Evolutionary conservation across 2,113 vertebrate species (phyloP).

Genomic region (Epinephelus cyanopodus): DNA sequence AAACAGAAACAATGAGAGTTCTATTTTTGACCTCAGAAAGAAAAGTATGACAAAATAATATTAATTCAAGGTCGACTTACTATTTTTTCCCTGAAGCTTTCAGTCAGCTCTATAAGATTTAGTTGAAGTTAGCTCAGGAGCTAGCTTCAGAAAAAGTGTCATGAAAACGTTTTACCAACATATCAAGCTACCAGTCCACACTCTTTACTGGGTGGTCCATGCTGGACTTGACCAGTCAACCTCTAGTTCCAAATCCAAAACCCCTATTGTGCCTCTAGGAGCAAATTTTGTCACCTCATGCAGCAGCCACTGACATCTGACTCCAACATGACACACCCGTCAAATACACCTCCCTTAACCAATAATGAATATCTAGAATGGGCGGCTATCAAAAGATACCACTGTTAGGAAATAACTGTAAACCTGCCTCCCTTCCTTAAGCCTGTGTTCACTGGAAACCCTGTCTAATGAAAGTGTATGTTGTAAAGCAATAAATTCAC

Average conservation of each 20-base stretch:
- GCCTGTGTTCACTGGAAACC: slow-evolving; percentile 65
- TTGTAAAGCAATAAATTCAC: slow-evolving; percentile 69
- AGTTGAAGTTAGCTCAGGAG: not conserved
- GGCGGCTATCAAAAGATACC: slow-evolving; percentile 28
- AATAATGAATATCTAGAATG: slow-evolving; percentile 17
- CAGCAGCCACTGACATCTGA: not conserved
- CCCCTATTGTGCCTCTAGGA: not conserved
- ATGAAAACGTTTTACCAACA: too few relatives aligned
- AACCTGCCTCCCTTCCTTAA: slow-evolving; percentile 47
- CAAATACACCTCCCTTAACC: slow-evolving; percentile 11
- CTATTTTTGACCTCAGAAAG: not conserved
- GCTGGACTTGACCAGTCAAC: not conserved
- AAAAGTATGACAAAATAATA: not conserved
- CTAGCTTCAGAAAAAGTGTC: too few relatives aligned
- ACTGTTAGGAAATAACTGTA: slow-evolving; percentile 35
- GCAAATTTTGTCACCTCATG: not conserved
- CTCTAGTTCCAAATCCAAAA: not conserved
- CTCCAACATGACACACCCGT: not conserved
- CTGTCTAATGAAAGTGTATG: slow-evolving; percentile 79
- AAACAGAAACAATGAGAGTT: too few relatives aligned
- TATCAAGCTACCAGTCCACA: too few relatives aligned
- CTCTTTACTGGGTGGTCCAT: too few relatives aligned
- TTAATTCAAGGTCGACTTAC: too few relatives aligned
- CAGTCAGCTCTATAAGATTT: not conserved
- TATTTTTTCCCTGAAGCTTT: not conserved